Base-by-base conservation (phyloP, 1,140 invertebrate genomes). In the Drosophila kanapiae region DNA sequence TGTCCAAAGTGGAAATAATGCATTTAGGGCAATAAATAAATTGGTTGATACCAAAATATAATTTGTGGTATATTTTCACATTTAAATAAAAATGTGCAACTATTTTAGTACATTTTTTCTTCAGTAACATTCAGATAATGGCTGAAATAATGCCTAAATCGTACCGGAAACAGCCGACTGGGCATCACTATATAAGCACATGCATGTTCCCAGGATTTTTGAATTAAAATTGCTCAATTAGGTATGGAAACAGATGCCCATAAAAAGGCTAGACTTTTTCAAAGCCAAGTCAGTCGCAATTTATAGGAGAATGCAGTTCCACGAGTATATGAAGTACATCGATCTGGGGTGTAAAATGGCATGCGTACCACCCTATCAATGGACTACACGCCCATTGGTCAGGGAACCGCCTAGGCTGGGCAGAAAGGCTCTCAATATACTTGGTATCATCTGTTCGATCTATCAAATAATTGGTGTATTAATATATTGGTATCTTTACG, bases 381-480 rank as follows among this genome's bases (percentile, higher is more conserved):
- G 79, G 77, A 29, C 18, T 11, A 33, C 42, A 7, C 13, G 76
- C 45, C 29, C 33, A 4, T 7, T 58, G 10, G 45, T 56, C 43
- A 14, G 38, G 18, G 38, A 29, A 23, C 14, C 33, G 3, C 35
- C n/a, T 6, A 29, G 14, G 1, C 31, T 35, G 62, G 8, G 2
- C n/a, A 57, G 11, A 53, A 37, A 29, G 14, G 8, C 60, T 2
- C 51, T 77, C 27, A 75, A 83, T n/a, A 9, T 60, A 6, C 47
- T 91, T 8, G 82, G 78, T 4, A 54, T 59, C 13, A 4, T 75
- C 2, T 84, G 80, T 45, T 43, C 79, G 16, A 10, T 71, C 13
- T 91, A 80, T 59, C 91, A 91, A 45, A 90, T 78, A 67, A 6
- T 91, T 42, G 91, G 90, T 14, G 43, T 84, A 65, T 7, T 82